A percentile compares a stretch with the other conserved stretches of the same genome.
Evolutionary conservation across 2,888 invertebrate species (phyloP).

Genomic region (Proisotoma minuta): DNA sequence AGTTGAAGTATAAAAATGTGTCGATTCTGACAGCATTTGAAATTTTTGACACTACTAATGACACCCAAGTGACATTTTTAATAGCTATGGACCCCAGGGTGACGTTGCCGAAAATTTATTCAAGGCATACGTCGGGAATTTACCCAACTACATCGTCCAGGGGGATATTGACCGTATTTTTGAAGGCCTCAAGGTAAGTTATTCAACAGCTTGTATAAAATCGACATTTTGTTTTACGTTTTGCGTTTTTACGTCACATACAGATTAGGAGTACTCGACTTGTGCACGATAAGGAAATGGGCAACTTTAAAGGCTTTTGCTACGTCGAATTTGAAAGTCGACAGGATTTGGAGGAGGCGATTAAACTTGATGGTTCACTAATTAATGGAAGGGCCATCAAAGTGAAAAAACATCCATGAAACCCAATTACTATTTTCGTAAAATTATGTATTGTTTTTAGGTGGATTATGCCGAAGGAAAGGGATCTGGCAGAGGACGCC

Average conservation of each 20-base stretch:
- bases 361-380: conserved; percentile 53
- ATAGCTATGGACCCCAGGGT: too few relatives aligned
- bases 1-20: too few relatives aligned
- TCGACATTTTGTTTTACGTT: background rate
- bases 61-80: too few relatives aligned
- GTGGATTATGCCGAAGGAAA: too few relatives aligned
- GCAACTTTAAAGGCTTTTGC: conserved; percentile 56
- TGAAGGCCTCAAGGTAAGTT: conserved; percentile 50
- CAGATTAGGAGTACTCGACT: conserved; percentile 49
- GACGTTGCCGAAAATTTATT: too few relatives aligned
- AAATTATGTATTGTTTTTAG: too few relatives aligned
- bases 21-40: too few relatives aligned
- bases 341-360: conserved; percentile 52
- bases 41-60: too few relatives aligned
- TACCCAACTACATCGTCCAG: background rate
- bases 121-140: background rate
- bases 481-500: too few relatives aligned
- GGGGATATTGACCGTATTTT: conserved; percentile 3
- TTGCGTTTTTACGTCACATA: background rate
- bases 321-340: conserved; percentile 56
- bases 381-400: conserved; percentile 50
- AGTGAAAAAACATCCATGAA: too few relatives aligned
- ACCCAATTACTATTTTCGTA: too few relatives aligned
- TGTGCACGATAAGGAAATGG: conserved; percentile 55
- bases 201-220: conserved; percentile 11